Evolutionary conservation across 2,113 vertebrate species (phyloP).

Genomic region (Forbesichthys papilliferus): DNA sequence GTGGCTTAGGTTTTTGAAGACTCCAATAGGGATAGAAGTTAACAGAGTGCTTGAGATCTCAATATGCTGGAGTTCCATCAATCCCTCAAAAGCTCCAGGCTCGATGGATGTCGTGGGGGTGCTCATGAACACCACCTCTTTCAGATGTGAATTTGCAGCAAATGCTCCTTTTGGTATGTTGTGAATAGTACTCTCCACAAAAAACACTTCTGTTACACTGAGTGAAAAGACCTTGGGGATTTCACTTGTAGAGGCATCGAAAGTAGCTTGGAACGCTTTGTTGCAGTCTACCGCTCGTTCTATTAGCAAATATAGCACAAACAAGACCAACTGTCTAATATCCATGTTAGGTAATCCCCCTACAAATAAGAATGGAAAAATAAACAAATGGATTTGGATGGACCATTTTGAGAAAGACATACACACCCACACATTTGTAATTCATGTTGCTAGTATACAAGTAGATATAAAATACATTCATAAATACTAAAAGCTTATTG

Average conservation of each 20-base stretch:
- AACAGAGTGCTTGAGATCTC: constrained; percentile 72
- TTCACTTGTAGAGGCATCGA: constrained; percentile 44
- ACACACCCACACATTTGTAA: neutral
- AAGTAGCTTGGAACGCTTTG: constrained; percentile 63
- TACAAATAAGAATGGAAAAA: constrained; percentile 26
- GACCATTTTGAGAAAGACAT: neutral
- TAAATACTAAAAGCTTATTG: neutral
- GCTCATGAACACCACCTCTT: constrained; percentile 71
- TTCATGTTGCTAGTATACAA: neutral
- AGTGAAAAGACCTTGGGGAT: constrained; percentile 62
- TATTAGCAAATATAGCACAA: constrained; percentile 40
- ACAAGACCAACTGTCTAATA: constrained; percentile 13
- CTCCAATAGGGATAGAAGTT: constrained; percentile 61
- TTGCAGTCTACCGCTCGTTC: constrained; percentile 20
- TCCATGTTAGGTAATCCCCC: constrained; percentile 49
- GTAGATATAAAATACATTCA: neutral
- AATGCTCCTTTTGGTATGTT: constrained; percentile 73
- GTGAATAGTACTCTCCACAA: constrained; percentile 69
- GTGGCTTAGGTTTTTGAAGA: constrained; percentile 72
- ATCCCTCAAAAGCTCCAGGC: constrained; percentile 77
- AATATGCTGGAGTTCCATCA: constrained; percentile 60
- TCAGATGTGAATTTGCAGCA: constrained; percentile 64
- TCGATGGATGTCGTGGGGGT: constrained; percentile 69
- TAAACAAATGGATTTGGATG: no score
- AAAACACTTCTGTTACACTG: constrained; percentile 72